Conservation (phyloP, 2,888 invertebrate genomes). For the Cerastoderma edule region DNA sequence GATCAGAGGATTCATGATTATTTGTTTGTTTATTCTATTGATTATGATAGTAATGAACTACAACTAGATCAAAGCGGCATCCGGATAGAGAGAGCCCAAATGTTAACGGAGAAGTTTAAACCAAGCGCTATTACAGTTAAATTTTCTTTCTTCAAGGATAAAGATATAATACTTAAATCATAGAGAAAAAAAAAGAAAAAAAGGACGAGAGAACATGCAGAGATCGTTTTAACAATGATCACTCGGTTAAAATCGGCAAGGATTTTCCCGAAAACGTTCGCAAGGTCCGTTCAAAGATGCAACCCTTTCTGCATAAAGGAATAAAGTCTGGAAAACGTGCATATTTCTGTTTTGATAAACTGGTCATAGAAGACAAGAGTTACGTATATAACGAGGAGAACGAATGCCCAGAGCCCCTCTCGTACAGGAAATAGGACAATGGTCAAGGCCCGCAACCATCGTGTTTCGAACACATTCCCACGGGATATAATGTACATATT, state of each 20-base stretch:
- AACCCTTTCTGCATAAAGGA: slow-evolving; percentile 9
- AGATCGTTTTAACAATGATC: not conserved
- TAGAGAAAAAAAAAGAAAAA: not conserved
- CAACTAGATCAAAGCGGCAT: slow-evolving; percentile 17
- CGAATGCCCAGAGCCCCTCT: not conserved
- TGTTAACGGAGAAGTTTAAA: slow-evolving; percentile 1
- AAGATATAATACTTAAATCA: slow-evolving; percentile 13
- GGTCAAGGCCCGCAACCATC: slow-evolving; percentile 10
- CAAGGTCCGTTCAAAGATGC: too few relatives aligned
- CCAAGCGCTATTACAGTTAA: slow-evolving; percentile 19
- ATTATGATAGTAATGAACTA: not conserved
- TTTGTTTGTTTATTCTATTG: too few relatives aligned
- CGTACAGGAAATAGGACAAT: not conserved
- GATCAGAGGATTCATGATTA: too few relatives aligned
- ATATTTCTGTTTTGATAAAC: slow-evolving; percentile 20
- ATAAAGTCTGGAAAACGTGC: slow-evolving; percentile 9
- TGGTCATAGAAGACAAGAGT: slow-evolving; percentile 6
- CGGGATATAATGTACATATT: too few relatives aligned
- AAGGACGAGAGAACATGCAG: not conserved
- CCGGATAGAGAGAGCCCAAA: slow-evolving; percentile 23
- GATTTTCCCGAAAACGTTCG: too few relatives aligned
- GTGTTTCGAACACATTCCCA: too few relatives aligned
- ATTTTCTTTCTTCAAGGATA: slow-evolving; percentile 24
- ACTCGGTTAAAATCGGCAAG: not conserved
- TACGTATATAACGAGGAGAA: not conserved